A percentile compares a stretch with the other conserved stretches of the same genome.
phyloP scores from a whole-genome alignment of 2,113 vertebrate genomes.

The Mugil cephalus region DNA sequence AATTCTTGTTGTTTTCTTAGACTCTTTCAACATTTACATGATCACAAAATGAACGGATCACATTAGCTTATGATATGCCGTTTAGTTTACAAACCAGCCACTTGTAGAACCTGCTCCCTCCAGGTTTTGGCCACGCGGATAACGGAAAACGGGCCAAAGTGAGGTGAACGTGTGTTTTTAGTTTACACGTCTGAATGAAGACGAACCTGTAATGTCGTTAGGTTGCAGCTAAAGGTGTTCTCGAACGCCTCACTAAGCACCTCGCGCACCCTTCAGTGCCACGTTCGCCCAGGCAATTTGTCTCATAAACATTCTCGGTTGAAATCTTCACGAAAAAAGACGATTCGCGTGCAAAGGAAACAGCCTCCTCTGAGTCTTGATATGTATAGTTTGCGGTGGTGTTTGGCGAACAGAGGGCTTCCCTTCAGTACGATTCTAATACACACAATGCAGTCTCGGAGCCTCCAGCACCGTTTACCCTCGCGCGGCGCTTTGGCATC shows the following conservation, averaged over 20 bases:
- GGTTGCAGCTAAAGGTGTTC: neutral
- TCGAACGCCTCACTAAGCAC: slow-evolving; percentile 27
- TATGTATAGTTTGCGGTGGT: slow-evolving; percentile 48
- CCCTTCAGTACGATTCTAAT: neutral
- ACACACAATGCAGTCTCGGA: slow-evolving; percentile 11
- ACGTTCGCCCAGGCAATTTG: slow-evolving; percentile 41
- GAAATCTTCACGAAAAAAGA: slow-evolving; percentile 6
- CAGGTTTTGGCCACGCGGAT: neutral
- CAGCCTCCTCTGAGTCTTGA: slow-evolving; percentile 46
- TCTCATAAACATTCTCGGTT: slow-evolving; percentile 40
- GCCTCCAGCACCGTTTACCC: neutral
- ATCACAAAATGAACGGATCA: slow-evolving; percentile 6
- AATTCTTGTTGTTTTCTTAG: slow-evolving; percentile 20
- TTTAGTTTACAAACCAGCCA: slow-evolving; percentile 26
- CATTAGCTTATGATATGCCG: slow-evolving; percentile 52
- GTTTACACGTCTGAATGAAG: neutral
- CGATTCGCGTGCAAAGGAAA: slow-evolving; percentile 13
- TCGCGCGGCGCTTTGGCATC: slow-evolving; percentile 52
- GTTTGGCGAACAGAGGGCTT: slow-evolving; percentile 10
- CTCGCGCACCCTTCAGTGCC: slow-evolving; percentile 14
- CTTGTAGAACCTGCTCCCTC: slow-evolving; percentile 13
- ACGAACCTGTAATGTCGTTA: neutral
- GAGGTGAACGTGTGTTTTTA: slow-evolving; percentile 31
- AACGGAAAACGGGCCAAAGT: slow-evolving; percentile 18
- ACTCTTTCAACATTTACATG: slow-evolving; percentile 4